Percentiles rank a stretch among this genome's conserved stretches.
Conservation (phyloP, 2,113 vertebrate species). For the Alexandromys fortis region DNA sequence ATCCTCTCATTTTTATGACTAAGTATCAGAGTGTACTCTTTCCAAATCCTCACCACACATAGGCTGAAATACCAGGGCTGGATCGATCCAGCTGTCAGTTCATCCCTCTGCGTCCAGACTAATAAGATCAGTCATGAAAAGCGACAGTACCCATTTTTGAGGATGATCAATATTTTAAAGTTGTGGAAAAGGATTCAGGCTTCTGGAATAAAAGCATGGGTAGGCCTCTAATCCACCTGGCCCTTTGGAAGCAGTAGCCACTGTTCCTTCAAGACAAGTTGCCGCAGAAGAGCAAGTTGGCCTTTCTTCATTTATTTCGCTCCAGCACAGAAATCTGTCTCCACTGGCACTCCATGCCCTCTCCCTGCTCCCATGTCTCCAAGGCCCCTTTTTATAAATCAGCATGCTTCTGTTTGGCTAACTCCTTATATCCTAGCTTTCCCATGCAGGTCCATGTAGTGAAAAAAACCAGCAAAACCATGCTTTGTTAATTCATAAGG, state of each 20-base stretch:
- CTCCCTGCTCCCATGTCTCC: not conserved
- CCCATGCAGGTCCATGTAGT: not conserved
- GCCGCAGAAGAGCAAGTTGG: not conserved
- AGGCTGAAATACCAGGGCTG: not conserved
- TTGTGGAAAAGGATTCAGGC: not conserved
- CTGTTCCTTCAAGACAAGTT: constrained; percentile 12
- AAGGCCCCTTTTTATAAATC: not conserved
- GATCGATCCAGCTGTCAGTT: constrained; percentile 25
- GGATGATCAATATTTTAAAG: constrained; percentile 15
- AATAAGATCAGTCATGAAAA: not conserved
- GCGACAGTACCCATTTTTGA: not conserved
- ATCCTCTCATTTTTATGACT: not conserved
- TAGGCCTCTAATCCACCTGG: not conserved
- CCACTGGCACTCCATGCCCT: not conserved
- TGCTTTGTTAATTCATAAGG: not conserved
- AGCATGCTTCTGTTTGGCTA: not conserved
- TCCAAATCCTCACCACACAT: not conserved
- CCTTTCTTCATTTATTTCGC: not conserved
- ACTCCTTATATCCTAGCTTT: not conserved
- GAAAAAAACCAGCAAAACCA: not conserved
- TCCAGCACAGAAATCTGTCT: too few relatives aligned
- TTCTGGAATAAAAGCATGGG: not conserved
- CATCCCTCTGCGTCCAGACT: not conserved
- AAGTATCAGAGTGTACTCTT: not conserved
- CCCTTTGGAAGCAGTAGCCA: not conserved